Percentiles rank a stretch among this genome's conserved stretches.
These are phyloP conservation scores for Lepidurus arcticus DNA, from an alignment of 1,140 invertebrate species.

Conservation along the genomic window DNA sequence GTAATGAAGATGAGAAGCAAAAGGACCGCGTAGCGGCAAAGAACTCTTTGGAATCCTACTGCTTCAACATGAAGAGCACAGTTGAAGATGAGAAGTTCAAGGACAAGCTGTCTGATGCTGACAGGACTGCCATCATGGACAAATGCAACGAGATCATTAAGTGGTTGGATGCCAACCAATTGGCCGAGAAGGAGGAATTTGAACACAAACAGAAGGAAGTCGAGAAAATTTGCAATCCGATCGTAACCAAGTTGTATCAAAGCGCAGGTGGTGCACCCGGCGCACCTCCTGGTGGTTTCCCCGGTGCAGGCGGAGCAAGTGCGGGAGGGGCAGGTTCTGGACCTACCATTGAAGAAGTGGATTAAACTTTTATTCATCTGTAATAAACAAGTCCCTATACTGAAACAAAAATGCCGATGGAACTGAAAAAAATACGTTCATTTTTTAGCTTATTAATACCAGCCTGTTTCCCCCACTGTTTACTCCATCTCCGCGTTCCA, in stretches of 20 bases:
- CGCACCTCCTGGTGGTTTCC: conserved; percentile 31
- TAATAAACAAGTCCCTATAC: background rate
- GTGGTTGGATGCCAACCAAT: conserved; percentile 48
- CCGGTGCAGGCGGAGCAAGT: conserved; percentile 40
- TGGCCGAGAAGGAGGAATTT: conserved; percentile 48
- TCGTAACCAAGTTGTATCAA: conserved; percentile 71
- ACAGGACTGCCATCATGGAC: conserved; percentile 55
- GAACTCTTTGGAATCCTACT: conserved; percentile 77
- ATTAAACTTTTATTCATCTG: conserved; percentile 40
- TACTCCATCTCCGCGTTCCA: background rate
- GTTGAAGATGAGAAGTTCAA: conserved; percentile 57
- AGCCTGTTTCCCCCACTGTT: background rate
- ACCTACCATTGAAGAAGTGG: conserved; percentile 55
- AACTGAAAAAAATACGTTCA: conserved; percentile 1
- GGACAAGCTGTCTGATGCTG: conserved; percentile 53
- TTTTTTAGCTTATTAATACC: background rate
- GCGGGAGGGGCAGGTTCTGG: conserved; percentile 36
- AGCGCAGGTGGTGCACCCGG: conserved; percentile 45
- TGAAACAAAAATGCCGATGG: background rate
- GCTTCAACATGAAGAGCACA: conserved; percentile 70
- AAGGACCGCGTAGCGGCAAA: conserved; percentile 60
- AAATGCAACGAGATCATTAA: conserved; percentile 45
- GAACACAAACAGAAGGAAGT: conserved; percentile 45
- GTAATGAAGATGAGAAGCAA: conserved; percentile 50
- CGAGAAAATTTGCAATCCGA: conserved; percentile 57